A percentile compares a stretch with the other conserved stretches of the same genome.
Conservation (phyloP, 1,140 invertebrate genomes). For the Diachasmimorpha longicaudata region DNA sequence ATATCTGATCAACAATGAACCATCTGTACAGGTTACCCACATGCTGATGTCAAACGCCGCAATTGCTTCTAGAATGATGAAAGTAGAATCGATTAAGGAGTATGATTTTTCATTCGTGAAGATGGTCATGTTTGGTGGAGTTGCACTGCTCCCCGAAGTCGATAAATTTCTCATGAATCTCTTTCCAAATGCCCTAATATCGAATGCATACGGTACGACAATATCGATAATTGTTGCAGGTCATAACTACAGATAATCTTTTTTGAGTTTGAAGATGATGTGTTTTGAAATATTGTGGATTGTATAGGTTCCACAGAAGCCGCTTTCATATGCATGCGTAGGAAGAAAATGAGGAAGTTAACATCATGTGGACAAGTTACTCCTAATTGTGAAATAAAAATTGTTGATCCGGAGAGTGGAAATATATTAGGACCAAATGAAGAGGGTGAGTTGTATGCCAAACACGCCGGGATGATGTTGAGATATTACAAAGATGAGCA, state of each 20-base stretch:
- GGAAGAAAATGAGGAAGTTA: not conserved
- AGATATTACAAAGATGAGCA: conserved; percentile 63
- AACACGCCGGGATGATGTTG: conserved; percentile 52
- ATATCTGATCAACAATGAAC: too few relatives aligned
- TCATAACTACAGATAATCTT: not conserved
- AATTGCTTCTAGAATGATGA: conserved; percentile 34
- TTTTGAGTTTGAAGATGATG: not conserved
- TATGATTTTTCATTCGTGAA: conserved; percentile 41
- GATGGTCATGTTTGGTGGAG: conserved; percentile 40
- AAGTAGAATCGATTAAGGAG: conserved; percentile 17
- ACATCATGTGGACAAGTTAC: conserved; percentile 33
- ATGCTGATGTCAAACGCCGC: conserved; percentile 31
- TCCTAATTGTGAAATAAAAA: conserved; percentile 42
- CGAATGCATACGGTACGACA: conserved; percentile 40
- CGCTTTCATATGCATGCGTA: not conserved
- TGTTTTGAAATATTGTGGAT: not conserved
- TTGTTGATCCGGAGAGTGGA: conserved; percentile 52
- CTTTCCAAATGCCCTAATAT: conserved; percentile 29
- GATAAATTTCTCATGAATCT: conserved; percentile 20
- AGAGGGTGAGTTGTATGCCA: conserved; percentile 61
- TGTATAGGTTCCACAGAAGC: conserved; percentile 46
- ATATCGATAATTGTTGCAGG: too few relatives aligned
- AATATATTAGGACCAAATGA: conserved; percentile 49
- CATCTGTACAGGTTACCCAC: not conserved
- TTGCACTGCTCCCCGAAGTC: conserved; percentile 38